These are phyloP conservation scores for Cephus pulcher DNA, from an alignment of 2,888 invertebrate genomes.

Conservation along the genomic window DNA sequence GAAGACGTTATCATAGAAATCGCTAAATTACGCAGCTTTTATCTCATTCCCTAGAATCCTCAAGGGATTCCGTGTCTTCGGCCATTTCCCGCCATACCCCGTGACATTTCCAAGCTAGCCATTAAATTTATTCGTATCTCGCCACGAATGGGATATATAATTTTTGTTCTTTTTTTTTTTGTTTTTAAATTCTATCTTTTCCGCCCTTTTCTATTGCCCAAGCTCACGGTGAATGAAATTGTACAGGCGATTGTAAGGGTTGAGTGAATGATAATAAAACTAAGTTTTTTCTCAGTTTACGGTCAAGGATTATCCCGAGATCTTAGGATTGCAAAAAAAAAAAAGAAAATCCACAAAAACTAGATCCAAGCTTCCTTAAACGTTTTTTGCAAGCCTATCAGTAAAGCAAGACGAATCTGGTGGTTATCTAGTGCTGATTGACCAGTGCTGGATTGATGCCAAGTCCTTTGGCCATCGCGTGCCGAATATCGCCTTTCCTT, in stretches of 20 bases:
- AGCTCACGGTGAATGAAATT: neutral
- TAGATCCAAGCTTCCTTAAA: neutral
- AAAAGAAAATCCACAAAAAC: neutral
- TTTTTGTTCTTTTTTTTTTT: neutral
- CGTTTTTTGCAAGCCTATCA: constrained; percentile 2
- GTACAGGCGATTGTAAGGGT: neutral
- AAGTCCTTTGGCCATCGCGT: constrained; percentile 39
- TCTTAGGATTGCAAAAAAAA: neutral
- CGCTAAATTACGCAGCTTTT: constrained; percentile 46
- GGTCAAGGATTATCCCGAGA: neutral
- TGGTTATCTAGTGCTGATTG: constrained; percentile 54
- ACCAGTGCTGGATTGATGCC: constrained; percentile 49
- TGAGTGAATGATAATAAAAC: too few relatives aligned
- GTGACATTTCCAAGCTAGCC: neutral
- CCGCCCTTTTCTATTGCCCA: neutral
- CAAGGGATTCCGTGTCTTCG: constrained; percentile 7
- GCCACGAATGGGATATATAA: neutral
- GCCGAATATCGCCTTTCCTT: constrained; percentile 19
- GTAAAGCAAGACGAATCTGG: constrained; percentile 27
- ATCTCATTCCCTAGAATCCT: constrained; percentile 7
- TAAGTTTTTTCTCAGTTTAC: neutral
- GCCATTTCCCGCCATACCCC: constrained; percentile 4
- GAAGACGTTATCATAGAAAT: constrained; percentile 50
- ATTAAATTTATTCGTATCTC: neutral
- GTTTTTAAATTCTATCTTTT: neutral